These are phyloP conservation scores for Peromyscus eremicus DNA, from an alignment of 2,797 vertebrate genomes.

Conservation along the genomic window DNA sequence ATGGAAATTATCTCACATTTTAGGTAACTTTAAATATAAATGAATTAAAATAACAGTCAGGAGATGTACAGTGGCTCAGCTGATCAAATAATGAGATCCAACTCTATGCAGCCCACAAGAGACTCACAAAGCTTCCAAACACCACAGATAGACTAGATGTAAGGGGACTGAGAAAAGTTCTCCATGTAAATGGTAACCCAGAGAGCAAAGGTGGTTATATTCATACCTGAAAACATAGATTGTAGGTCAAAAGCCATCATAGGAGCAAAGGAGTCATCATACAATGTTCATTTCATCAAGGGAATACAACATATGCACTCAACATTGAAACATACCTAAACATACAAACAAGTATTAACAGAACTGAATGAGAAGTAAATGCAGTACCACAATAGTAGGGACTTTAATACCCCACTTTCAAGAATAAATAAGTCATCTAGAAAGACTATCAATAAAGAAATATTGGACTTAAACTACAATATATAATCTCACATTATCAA, in stretches of 20 bases:
- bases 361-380: neutral
- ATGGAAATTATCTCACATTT: neutral
- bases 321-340: neutral
- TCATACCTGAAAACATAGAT: neutral
- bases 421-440: neutral
- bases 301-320: neutral
- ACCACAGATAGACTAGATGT: neutral
- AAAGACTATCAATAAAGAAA: neutral
- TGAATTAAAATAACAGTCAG: neutral
- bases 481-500: neutral
- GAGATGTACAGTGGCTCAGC: neutral
- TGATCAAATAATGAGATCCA: neutral
- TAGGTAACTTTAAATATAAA: neutral
- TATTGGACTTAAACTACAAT: neutral
- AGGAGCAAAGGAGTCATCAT: neutral
- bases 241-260: neutral
- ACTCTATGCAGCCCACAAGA: neutral
- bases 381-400: neutral
- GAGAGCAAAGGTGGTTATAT: neutral
- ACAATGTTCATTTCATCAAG: neutral
- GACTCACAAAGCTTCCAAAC: neutral
- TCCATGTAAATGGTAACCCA: neutral
- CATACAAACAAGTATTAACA: neutral
- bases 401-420: neutral
- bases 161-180: neutral